Evolutionary conservation across 2,888 invertebrate genomes (phyloP), one percentile per base, ranked within the genome.

Genomic region (Tetanocera ferruginea): DNA sequence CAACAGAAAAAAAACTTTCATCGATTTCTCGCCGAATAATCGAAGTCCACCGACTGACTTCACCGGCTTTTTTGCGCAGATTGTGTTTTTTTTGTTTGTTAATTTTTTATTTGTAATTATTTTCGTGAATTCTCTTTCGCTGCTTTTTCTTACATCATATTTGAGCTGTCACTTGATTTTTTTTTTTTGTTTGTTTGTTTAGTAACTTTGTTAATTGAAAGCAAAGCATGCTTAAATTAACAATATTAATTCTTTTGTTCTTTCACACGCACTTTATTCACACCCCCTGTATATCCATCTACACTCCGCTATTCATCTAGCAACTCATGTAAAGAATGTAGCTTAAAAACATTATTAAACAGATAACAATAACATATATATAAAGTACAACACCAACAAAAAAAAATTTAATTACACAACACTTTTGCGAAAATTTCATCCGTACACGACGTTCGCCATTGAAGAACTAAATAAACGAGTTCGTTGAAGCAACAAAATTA

Each of bases 381-480:
- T 43, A 11, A 11, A 11, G 37, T 6, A 37, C 37, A 69, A 51
- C 3, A 34, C 67, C n/a, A 23, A 69, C 2, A 64, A 28, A 34
- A 60, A n/a, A 23, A 78, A 62, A 60, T 19, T 69, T 28, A 69
- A 69, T 43, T 23, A 55, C 66, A 57, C 60, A 60, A 66, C 23
- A 82, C 82, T 81, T 78, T 80, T 83, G 81, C 81, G 80, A 80
- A 82, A 85, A 83, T 81, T 83, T 81, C 85, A 82, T 84, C 85
- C 86, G 85, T 85, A 84, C 84, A 82, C 84, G 84, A 84, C 84
- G 82, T 84, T 82, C 82, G 82, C 83, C 84, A 83, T 82, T 83
- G 83, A 84, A 83, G 83, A 84, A 86, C 86, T 86, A 82, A 83
- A 76, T 76, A 77, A 78, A 78, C 57, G 78, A 25, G 14, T 60